Base-by-base conservation (phyloP, 2,113 vertebrate species). In the Callipepla squamata region DNA sequence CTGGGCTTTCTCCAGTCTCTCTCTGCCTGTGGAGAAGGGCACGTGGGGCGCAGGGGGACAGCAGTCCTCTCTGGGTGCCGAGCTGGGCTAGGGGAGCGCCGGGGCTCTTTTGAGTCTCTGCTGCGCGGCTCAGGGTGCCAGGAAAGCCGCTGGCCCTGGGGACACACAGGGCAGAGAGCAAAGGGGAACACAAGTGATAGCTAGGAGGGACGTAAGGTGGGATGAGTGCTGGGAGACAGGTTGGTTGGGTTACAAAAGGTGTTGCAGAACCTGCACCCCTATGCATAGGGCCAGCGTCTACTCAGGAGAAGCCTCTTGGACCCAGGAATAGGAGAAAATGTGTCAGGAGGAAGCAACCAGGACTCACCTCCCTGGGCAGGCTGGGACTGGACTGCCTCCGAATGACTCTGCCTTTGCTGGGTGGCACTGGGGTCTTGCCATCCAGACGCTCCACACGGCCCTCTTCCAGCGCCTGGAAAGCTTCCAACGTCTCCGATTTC, bases 341-440 rank as follows among this genome's bases (percentile, higher is more conserved):
- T 9, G 40, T 23, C 34, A 81, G 40, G 20, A 32, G 47, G 91
- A 74, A 87, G 45, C 26, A 84, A 80, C 18, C 57, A 88, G 87
- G 50, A 76, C 98, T 97, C 93, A 98, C 98, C 97, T 98, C 98
- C 86, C 95, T 97, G 93, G 95, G 68, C 80, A 98, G 86, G 80
- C 88, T 96, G 51, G 98, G 98, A 92, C 97, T 98, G 91, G 97
- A 97, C 58, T 97, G 95, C 87, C 98, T 96, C 79, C 96, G 94
- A 84, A 88, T 81, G 57, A 96, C 83, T 30, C 82, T 96, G 53
- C 97, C 96, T 90, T 98, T 97, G 73, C 90, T 93, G 85, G 94
- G 87, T 85, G 97, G 97, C 88, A 96, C 85, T 0, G 85, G 94
- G 1, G 88, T 95, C 86, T 96, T 97, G 66, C 97, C 97, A 63